Conservation (phyloP, 2,888 invertebrate genomes). For the Apocheima hispidaria region DNA sequence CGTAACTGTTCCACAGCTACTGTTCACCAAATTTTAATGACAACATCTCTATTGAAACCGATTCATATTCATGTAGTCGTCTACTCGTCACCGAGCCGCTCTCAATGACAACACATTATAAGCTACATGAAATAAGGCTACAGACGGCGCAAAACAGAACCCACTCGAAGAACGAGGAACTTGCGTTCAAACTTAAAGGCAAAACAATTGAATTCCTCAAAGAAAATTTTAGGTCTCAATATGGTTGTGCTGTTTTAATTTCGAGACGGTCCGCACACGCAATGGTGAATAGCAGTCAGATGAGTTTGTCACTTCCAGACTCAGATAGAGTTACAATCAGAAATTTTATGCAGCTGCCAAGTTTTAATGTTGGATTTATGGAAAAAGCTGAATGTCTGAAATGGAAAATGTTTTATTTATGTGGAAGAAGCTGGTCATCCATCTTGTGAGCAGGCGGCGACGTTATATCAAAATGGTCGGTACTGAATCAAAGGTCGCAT, state of each 20-base stretch:
- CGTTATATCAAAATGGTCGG: conserved; percentile 32
- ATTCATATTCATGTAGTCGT: conserved; percentile 80
- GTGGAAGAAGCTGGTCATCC: conserved; percentile 28
- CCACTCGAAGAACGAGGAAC: conserved; percentile 5
- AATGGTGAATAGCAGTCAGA: conserved; percentile 64
- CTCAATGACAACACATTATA: conserved; percentile 36
- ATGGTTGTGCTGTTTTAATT: not conserved
- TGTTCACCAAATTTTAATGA: conserved; percentile 66
- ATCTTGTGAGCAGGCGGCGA: conserved; percentile 30
- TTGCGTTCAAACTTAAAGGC: not conserved
- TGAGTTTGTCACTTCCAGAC: conserved; percentile 56
- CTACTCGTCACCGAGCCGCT: conserved; percentile 60
- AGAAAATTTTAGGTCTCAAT: not conserved
- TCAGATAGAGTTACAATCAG: conserved; percentile 38
- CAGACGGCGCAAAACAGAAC: conserved; percentile 17
- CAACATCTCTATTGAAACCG: conserved; percentile 79
- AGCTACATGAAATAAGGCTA: conserved; percentile 26
- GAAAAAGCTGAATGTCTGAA: conserved; percentile 41
- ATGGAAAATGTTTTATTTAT: conserved; percentile 47
- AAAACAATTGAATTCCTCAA: conserved; percentile 6
- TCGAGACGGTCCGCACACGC: conserved; percentile 18
- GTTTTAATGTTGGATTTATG: conserved; percentile 47
- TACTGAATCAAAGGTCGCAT: conserved; percentile 28
- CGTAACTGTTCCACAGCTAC: conserved; percentile 60
- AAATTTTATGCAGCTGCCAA: conserved; percentile 38